These are phyloP conservation scores for Petrophora chlorosata DNA, from an alignment of 2,888 invertebrate species.

Conservation along the genomic window DNA sequence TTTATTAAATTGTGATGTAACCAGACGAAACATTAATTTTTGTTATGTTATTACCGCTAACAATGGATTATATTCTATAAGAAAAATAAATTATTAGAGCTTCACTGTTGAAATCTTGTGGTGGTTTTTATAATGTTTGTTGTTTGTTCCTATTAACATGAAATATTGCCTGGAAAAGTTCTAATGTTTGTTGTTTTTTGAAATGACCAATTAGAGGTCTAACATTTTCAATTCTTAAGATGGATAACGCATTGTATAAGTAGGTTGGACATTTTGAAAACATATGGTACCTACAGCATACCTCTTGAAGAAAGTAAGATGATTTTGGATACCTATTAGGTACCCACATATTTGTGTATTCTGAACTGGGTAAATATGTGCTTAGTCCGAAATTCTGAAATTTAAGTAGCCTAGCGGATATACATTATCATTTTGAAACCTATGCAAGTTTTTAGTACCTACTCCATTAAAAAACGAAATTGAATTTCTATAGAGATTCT, in stretches of 20 bases:
- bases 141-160: conserved; percentile 14
- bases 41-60: conserved; percentile 24
- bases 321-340: no score
- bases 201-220: background rate
- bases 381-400: no score
- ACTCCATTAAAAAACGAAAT: background rate
- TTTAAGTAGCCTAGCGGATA: no score
- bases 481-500: background rate
- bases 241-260: no score
- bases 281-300: no score
- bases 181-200: conserved; percentile 1
- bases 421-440: no score
- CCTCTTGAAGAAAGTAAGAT: no score
- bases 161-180: conserved; percentile 13
- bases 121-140: conserved; percentile 17
- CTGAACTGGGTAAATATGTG: no score
- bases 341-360: no score
- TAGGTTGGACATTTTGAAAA: no score
- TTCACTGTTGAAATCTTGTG: conserved; percentile 14
- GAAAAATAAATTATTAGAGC: conserved; percentile 24
- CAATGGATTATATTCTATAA: conserved; percentile 25
- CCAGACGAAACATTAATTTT: conserved; percentile 28
- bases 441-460: background rate
- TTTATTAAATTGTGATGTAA: conserved; percentile 31
- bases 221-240: no score